Percentiles rank a stretch among this genome's conserved stretches.
These are phyloP conservation scores for Psix sp. DNA, from an alignment of 1,140 invertebrate genomes.

Conservation along the genomic window DNA sequence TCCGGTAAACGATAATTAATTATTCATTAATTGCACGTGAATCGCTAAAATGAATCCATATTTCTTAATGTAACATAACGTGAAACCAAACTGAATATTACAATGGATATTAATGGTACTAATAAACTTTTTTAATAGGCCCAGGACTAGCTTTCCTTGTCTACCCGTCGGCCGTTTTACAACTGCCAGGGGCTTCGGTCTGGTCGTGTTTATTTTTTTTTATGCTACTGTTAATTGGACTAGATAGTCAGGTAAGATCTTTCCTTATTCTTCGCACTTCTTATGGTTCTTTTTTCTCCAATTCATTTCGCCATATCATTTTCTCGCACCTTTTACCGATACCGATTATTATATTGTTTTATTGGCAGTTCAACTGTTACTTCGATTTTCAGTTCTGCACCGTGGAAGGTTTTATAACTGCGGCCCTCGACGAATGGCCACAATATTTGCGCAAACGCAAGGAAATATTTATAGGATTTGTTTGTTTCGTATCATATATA, in stretches of 20 bases:
- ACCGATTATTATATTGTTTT: no score
- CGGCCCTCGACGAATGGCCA: conserved; percentile 77
- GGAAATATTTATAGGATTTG: conserved; percentile 73
- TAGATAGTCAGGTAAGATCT: conserved; percentile 77
- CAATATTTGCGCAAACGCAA: conserved; percentile 69
- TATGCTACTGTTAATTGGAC: conserved; percentile 96
- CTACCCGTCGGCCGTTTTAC: conserved; percentile 96
- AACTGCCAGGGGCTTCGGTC: conserved; percentile 94
- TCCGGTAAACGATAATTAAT: conserved; percentile 74
- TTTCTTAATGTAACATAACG: no score
- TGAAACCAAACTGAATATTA: background rate
- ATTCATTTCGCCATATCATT: background rate
- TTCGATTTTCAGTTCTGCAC: conserved; percentile 95
- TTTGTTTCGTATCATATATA: conserved; percentile 71
- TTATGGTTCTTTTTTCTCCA: no score
- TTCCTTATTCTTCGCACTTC: no score
- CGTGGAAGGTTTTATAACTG: conserved; percentile 98
- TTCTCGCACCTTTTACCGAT: no score
- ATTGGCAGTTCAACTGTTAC: conserved; percentile 1
- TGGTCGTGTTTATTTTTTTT: conserved; percentile 99
- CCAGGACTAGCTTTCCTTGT: conserved; percentile 97
- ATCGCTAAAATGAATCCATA: no score
- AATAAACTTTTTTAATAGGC: conserved; percentile 74
- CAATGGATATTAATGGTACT: no score
- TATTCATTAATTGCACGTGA: background rate